Base-by-base conservation (phyloP, 2,113 vertebrate species). In the Rattus rattus region DNA sequence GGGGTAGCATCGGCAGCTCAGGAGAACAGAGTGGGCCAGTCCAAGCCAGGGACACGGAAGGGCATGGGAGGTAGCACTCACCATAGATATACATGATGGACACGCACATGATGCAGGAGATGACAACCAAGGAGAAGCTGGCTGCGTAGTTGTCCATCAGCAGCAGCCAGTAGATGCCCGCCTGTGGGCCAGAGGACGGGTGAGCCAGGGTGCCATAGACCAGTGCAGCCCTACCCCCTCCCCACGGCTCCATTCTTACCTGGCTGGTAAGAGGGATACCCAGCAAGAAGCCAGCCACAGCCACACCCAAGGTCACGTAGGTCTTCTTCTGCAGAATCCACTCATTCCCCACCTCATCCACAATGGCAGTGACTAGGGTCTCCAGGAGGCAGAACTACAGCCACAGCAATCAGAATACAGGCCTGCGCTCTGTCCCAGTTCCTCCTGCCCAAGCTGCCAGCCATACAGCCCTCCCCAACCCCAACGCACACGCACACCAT, bases 61-160 rank as follows among this genome's bases (percentile, higher is more conserved):
- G 54, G 75, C 81, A 1, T 0, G 5, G 70, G 5, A 26, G 28
- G 7, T 0, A 47, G 33, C 76, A 98, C 99, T 98, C 98, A 99
- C 99, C 99, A 0, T 99, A 99, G 97, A 99, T 98, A 97, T 99
- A 99, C 99, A 99, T 99, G 98, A 99, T 97, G 95, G 99, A 99
- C 96, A 99, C 99, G 0, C 99, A 99, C 99, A 99, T 99, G 97
- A 99, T 99, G 98, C 99, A 99, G 92, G 99, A 99, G 98, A 99
- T 99, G 98, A 99, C 52, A 26, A 99, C 99, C 97, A 99, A 94
- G 90, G 99, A 99, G 99, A 99, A 99, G 98, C 99, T 99, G 94
- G 99, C 99, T 0, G 99, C 99, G 0, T 99, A 99, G 98, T 99
- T 99, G 98, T 99, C 99, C 99, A 99, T 99, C 95, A 99, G 98